These are phyloP conservation scores for Ardeotis arabs DNA, from an alignment of 2,113 vertebrate species.

Conservation along the genomic window DNA sequence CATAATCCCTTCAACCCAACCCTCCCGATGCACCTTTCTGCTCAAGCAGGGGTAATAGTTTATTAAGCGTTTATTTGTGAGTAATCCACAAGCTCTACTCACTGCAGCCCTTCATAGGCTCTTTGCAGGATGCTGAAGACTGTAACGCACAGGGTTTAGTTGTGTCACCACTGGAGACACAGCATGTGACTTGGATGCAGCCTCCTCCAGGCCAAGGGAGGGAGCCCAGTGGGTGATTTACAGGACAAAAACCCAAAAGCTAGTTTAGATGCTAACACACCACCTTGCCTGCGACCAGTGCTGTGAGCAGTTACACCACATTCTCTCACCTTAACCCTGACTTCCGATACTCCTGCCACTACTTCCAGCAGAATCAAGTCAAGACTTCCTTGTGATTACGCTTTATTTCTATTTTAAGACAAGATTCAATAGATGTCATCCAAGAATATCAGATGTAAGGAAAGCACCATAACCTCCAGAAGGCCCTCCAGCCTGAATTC, in stretches of 20 bases:
- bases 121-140: background rate
- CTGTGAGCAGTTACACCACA: rapidly evolving
- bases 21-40: background rate
- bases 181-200: background rate
- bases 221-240: background rate
- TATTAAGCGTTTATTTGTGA: rapidly evolving
- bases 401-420: background rate
- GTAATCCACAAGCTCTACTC: background rate
- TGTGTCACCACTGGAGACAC: background rate
- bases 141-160: rapidly evolving
- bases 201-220: background rate
- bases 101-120: background rate
- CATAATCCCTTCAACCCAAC: background rate
- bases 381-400: background rate
- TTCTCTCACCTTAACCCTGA: background rate
- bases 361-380: background rate
- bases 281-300: background rate
- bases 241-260: rapidly evolving
- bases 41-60: background rate
- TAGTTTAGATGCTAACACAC: background rate
- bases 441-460: background rate
- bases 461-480: background rate
- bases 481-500: background rate
- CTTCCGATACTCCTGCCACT: background rate
- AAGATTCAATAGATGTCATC: background rate